Base-by-base conservation (phyloP, 2,113 vertebrate genomes). In the Cephalopholis sonnerati region DNA sequence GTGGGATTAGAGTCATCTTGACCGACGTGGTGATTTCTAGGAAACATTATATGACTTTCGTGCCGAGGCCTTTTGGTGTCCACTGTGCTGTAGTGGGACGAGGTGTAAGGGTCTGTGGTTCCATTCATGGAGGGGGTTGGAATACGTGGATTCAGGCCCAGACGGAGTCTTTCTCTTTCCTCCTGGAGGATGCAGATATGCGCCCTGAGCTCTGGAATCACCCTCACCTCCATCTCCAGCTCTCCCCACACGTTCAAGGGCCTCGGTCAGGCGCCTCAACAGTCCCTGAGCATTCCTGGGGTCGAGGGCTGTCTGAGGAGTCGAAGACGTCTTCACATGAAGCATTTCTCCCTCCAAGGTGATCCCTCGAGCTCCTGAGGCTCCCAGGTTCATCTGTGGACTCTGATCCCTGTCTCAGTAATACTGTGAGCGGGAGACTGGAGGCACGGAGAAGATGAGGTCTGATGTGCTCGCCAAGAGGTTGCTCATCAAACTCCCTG, bases 401-500 rank as follows among this genome's bases (percentile, higher is more conserved):
- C 73, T 94, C 95, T 0, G 87, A 93, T 41, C 84, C 89, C 64
- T 95, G 96, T 68, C 94, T 94, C 0, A 96, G 95, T 0, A 94
- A 94, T 54, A 98, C 95, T 0, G 97, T 95, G 0, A 96, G 94
- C 0, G 98, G 98, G 93, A 99, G 93, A 93, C 98, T 99, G 80
- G 97, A 97, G 2, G 98, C 96, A 32, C 98, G 94, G 65, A 97
- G 86, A 20, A 99, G 96, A 86, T 98, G 95, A 2, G 98, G 98
- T 65, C 97, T 94, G 10, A 95, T 95, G 24, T 94, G 92, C 55
- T 89, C 94, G 0, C 92, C 89, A 6, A 93, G 46, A 4, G 93
- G 92, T 41, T 96, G 95, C 0, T 95, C 96, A 20, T 94, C 93
- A 4, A 91, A 94, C 27, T 80, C 79, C 8, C 87, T 80, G 24